A percentile compares a stretch with the other conserved stretches of the same genome.
phyloP scores from a whole-genome alignment of 2,888 invertebrate genomes.

The Drosophila maculinotata region DNA sequence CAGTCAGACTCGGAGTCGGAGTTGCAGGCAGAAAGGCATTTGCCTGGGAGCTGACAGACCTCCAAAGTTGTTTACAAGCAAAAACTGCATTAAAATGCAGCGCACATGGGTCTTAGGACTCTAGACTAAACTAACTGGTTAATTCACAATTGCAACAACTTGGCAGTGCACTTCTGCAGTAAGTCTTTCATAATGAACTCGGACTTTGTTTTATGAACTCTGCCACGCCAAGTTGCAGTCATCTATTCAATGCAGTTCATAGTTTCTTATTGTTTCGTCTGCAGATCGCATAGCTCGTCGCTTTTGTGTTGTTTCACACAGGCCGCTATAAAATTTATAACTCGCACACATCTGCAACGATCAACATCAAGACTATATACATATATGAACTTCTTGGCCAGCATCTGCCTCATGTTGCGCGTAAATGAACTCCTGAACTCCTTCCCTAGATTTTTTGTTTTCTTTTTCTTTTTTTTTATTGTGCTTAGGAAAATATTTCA shows the following conservation, averaged over 20 bases:
- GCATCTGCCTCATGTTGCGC: slow-evolving; percentile 42
- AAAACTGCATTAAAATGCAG: slow-evolving; percentile 71
- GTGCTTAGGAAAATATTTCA: slow-evolving; percentile 58
- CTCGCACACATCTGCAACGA: slow-evolving; percentile 11
- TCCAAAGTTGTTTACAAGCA: slow-evolving; percentile 71
- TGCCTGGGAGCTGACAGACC: slow-evolving; percentile 59
- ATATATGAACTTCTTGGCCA: slow-evolving; percentile 14
- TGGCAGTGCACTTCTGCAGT: slow-evolving; percentile 12
- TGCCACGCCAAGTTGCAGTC: slow-evolving; percentile 1
- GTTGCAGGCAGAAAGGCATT: slow-evolving; percentile 32
- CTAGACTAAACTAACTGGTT: slow-evolving; percentile 36
- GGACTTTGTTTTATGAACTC: slow-evolving; percentile 53
- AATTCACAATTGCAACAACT: slow-evolving; percentile 20
- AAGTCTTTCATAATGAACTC: slow-evolving; percentile 24
- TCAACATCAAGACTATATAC: neutral
- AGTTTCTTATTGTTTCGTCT: slow-evolving; percentile 13
- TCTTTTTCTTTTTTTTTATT: too few species aligned
- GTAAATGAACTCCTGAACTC: slow-evolving; percentile 55
- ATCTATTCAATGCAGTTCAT: slow-evolving; percentile 9
- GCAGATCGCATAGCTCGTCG: neutral
- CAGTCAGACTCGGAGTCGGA: slow-evolving; percentile 18
- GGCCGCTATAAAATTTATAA: slow-evolving; percentile 47
- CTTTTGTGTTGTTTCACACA: slow-evolving; percentile 17
- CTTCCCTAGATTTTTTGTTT: slow-evolving; percentile 7
- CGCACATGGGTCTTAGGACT: slow-evolving; percentile 25